Conservation (phyloP, 2,113 vertebrate genomes). For the Scophthalmus maximus region DNA sequence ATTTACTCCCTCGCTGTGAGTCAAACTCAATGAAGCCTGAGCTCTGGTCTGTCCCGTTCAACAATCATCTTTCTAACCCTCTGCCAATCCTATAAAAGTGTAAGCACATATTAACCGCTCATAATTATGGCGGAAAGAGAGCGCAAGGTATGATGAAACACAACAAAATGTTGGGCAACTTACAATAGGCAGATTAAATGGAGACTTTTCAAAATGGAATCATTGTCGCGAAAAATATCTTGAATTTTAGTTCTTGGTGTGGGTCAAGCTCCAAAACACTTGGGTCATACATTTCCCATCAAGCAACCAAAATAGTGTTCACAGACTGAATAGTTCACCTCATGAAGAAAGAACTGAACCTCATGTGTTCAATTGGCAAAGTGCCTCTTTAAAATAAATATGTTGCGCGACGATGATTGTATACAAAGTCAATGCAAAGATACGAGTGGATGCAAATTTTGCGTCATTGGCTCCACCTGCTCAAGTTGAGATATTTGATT, state of each 20-base stretch:
- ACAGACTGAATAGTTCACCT: too few relatives aligned
- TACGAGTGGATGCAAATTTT: too few relatives aligned
- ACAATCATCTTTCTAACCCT: conserved; percentile 19
- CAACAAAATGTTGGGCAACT: too few relatives aligned
- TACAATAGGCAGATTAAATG: not conserved
- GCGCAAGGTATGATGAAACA: not conserved
- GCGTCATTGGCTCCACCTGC: too few relatives aligned
- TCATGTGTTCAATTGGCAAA: too few relatives aligned
- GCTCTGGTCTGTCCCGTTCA: conserved; percentile 16
- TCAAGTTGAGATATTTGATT: too few relatives aligned
- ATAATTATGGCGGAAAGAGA: not conserved
- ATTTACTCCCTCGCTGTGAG: conserved; percentile 15
- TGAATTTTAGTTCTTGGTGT: not conserved
- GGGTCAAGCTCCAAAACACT: not conserved
- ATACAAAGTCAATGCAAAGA: too few relatives aligned
- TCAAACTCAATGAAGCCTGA: not conserved
- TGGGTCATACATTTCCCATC: not conserved
- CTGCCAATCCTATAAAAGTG: conserved; percentile 12
- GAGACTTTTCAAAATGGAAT: not conserved
- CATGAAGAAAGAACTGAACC: too few relatives aligned
- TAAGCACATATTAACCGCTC: conserved; percentile 16
- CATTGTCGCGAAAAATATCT: too few relatives aligned
- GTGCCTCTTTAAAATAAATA: too few relatives aligned
- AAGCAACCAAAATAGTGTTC: too few relatives aligned
- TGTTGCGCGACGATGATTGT: too few relatives aligned